Evolutionary conservation across 2,797 vertebrate species (phyloP).

Genomic region (Hybognathus amarus): DNA sequence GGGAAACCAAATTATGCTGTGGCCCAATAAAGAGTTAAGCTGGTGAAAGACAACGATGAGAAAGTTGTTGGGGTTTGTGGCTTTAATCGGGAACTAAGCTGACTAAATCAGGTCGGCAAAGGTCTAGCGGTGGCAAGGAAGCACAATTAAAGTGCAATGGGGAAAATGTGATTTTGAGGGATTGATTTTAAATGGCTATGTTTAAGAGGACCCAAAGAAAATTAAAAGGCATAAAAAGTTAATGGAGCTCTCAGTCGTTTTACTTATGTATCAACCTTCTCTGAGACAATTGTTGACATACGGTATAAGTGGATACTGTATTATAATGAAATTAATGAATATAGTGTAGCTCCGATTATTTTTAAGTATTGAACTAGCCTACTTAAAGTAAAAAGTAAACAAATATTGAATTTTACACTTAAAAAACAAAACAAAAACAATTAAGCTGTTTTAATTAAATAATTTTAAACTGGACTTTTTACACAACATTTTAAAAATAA

Average conservation of each 20-base stretch:
- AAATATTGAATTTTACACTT: background rate
- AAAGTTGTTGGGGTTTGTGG: constrained; percentile 24
- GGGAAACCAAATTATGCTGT: background rate
- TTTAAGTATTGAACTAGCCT: background rate
- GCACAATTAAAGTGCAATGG: background rate
- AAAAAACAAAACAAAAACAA: too few species aligned
- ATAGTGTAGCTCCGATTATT: background rate
- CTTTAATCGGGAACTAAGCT: constrained; percentile 25
- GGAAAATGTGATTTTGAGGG: background rate
- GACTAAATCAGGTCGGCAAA: background rate
- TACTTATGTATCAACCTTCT: too few species aligned
- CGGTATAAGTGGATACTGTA: background rate
- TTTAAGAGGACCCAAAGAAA: background rate
- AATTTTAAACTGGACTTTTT: too few species aligned
- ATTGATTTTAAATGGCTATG: background rate
- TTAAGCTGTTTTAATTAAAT: too few species aligned
- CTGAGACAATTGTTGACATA: too few species aligned
- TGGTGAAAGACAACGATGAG: constrained; percentile 9
- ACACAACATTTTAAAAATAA: too few species aligned
- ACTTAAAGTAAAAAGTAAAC: background rate
- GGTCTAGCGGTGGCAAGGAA: background rate
- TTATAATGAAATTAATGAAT: background rate
- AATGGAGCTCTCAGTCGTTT: background rate
- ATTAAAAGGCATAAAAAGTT: too few species aligned
- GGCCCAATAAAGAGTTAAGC: constrained; percentile 1